Evolutionary conservation across 2,113 vertebrate species (phyloP).

Genomic region (Pyxicephalus adspersus): DNA sequence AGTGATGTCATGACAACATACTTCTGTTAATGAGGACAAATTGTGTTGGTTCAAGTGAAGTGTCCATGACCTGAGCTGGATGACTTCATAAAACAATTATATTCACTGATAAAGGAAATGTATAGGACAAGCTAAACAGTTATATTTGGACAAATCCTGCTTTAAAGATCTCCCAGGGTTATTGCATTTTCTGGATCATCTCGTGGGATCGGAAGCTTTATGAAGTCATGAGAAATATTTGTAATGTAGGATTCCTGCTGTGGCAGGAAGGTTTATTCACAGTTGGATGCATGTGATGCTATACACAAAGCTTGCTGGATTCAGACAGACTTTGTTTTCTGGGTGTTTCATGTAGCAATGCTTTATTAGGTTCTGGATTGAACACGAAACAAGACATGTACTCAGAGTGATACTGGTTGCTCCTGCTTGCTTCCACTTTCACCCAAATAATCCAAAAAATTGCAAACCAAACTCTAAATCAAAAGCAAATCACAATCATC

Average conservation of each 20-base stretch:
- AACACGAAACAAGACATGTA: background rate
- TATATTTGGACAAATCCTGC: slow-evolving; percentile 10
- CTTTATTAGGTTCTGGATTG: background rate
- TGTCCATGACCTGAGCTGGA: background rate
- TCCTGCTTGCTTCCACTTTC: too few species aligned
- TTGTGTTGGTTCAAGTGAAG: background rate
- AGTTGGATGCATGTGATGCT: slow-evolving; percentile 40
- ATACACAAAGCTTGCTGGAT: background rate
- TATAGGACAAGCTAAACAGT: background rate
- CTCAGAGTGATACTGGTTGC: too few species aligned
- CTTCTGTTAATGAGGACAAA: background rate
- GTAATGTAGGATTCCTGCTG: slow-evolving; percentile 43
- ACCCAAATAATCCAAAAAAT: too few species aligned
- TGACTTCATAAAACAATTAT: slow-evolving; percentile 24
- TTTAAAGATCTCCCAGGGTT: slow-evolving; percentile 27
- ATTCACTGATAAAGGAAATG: slow-evolving; percentile 24
- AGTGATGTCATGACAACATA: slow-evolving; percentile 15
- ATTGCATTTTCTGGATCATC: slow-evolving; percentile 36
- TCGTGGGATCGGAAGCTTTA: slow-evolving; percentile 50
- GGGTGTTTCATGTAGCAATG: background rate
- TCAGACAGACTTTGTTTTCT: slow-evolving; percentile 5
- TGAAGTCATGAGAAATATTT: slow-evolving; percentile 51
- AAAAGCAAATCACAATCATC: too few species aligned
- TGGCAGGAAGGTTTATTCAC: slow-evolving; percentile 42
- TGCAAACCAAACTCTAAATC: too few species aligned